Evolutionary conservation across 1,140 invertebrate species (phyloP), one percentile per base, ranked within the genome.

Genomic region (Scaptomyza graminum): DNA sequence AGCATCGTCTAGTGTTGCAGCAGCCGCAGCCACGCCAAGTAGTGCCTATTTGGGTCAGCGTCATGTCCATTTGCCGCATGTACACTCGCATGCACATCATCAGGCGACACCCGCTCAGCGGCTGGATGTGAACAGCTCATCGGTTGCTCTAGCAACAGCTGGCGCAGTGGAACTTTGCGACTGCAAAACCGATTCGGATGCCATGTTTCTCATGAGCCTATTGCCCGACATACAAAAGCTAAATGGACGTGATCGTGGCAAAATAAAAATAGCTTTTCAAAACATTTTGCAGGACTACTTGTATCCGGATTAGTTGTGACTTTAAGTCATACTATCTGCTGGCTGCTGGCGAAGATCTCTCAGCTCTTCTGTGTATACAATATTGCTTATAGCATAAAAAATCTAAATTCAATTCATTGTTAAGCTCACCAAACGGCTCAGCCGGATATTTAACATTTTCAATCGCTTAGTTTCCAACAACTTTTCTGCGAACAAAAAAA

Each of bases 181-280:
- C 43, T 91, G 90, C 72, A 91, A 91, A 52, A 91, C 85, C 37
- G 90, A 91, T 74, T 81, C 90, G 9, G 90, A 91, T 75, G 90
- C 90, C 51, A 91, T 91, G 90, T 91, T 91, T 41, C 71, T 91
- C 4, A 91, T 91, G 90, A 91, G 90, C 39, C 74, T 91, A 6
- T 50, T 91, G 60, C 90, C 90, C 0, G 90, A 91, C 49, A 91
- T 91, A 56, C 88, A 91, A 64, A 91, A 91, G 44, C 39, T 91
- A 8, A 91, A 91, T 37, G 84, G 90, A 18, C 90, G 90, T 7
- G 90, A 91, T 76, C 87, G 90, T 34, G 90, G 90, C 47, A 91
- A 91, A 66, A 90, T 91, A 4, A 91, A 91, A 65, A 91, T 91
- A 64, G 90, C 88, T 55, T 90, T 91, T 39, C 90, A 91, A 66